Evolutionary conservation across 2,888 invertebrate genomes (phyloP).

Genomic region (Ryuthela nishihirai): DNA sequence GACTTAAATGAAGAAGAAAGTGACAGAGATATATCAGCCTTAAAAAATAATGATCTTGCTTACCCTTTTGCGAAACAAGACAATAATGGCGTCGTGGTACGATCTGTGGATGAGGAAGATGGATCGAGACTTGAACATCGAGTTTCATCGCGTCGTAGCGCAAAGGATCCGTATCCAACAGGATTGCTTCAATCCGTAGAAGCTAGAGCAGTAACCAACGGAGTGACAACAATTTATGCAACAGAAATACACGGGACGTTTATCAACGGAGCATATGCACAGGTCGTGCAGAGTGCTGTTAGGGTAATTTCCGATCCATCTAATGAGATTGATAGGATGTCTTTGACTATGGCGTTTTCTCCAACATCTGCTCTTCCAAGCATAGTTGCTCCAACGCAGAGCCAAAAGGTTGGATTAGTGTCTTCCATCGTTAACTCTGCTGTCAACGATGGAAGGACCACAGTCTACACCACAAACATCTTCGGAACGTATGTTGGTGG

Average conservation of each 20-base stretch:
- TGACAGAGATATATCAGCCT: background rate
- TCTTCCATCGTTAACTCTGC: constrained; percentile 32
- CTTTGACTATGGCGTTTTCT: background rate
- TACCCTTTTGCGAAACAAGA: background rate
- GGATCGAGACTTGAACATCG: background rate
- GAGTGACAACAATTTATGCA: constrained; percentile 66
- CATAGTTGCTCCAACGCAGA: constrained; percentile 1
- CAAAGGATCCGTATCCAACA: constrained; percentile 12
- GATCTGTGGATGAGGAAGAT: constrained; percentile 1
- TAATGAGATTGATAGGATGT: constrained; percentile 20
- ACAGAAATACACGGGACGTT: constrained; percentile 71
- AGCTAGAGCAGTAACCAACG: constrained; percentile 58
- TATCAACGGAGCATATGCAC: constrained; percentile 64
- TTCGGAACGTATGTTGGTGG: constrained; percentile 42
- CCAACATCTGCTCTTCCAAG: constrained; percentile 5
- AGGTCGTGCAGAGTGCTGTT: constrained; percentile 49
- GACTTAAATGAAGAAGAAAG: constrained; percentile 5
- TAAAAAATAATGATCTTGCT: constrained; percentile 26
- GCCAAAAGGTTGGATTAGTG: constrained; percentile 36
- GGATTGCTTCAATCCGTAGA: constrained; percentile 31
- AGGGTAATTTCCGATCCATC: constrained; percentile 17
- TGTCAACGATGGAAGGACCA: constrained; percentile 21
- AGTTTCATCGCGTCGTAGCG: background rate
- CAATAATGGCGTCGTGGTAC: background rate
- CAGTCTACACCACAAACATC: constrained; percentile 35